Evolutionary conservation across 2,797 vertebrate species (phyloP).

Genomic region (Kryptolebias ocellatus): DNA sequence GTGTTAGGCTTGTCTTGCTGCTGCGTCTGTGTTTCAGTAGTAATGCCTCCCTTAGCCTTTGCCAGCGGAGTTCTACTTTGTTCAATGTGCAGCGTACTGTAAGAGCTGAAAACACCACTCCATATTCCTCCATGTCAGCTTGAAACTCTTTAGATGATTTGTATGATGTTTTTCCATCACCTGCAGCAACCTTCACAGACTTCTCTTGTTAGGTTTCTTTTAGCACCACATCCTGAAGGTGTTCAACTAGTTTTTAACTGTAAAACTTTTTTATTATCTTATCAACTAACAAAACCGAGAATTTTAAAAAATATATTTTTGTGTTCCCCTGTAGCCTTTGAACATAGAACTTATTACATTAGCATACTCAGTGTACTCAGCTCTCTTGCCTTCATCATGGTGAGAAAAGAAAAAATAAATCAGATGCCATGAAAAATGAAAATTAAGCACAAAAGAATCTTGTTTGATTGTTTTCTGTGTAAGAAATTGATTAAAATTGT

Average conservation of each 20-base stretch:
- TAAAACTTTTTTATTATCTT: not conserved
- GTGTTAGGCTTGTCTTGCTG: not conserved
- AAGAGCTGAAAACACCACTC: not conserved
- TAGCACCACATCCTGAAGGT: not conserved
- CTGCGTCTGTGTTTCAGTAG: not conserved
- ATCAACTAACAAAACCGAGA: not conserved
- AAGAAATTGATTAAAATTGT: too few species aligned
- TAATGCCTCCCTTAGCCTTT: not conserved
- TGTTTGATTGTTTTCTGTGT: too few species aligned
- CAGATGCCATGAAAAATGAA: too few species aligned
- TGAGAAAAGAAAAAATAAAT: too few species aligned
- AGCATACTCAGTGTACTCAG: too few species aligned
- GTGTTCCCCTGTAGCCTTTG: too few species aligned
- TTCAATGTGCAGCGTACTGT: not conserved
- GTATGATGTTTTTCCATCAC: conserved; percentile 1
- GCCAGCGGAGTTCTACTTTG: not conserved
- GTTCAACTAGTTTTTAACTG: not conserved
- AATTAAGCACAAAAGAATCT: too few species aligned
- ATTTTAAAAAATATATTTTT: not conserved
- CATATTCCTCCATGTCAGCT: too few species aligned
- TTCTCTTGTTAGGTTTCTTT: not conserved
- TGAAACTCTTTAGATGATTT: not conserved
- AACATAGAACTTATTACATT: too few species aligned
- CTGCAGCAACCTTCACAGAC: not conserved
- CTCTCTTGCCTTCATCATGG: too few species aligned